Percentiles rank a stretch among this genome's conserved stretches.
Evolutionary conservation across 2,888 invertebrate species (phyloP).

Genomic region (Drosophila eohydei): DNA sequence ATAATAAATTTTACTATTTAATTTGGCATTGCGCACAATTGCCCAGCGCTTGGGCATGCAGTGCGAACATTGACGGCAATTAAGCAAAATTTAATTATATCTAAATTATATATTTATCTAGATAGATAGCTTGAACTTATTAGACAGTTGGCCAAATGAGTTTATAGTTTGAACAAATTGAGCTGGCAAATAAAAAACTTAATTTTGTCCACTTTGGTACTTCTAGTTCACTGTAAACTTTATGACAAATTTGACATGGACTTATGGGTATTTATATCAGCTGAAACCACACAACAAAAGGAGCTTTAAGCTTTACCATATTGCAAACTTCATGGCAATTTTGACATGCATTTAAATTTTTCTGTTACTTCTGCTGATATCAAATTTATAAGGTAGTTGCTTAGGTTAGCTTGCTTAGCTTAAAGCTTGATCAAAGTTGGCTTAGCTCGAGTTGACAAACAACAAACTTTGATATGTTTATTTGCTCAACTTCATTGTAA

Average conservation of each 20-base stretch:
- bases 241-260: not conserved
- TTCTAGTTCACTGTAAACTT: not conserved
- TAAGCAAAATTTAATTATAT: conserved; percentile 5
- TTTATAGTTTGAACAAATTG: not conserved
- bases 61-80: conserved; percentile 1
- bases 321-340: no score
- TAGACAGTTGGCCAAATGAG: not conserved
- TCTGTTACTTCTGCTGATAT: not conserved
- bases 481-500: no score
- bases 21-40: conserved; percentile 58
- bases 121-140: not conserved
- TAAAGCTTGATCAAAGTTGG: no score
- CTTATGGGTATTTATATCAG: no score
- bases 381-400: not conserved
- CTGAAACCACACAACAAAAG: no score
- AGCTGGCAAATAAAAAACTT: no score
- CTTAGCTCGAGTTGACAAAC: no score
- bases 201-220: not conserved
- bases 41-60: not conserved
- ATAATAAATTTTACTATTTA: conserved; percentile 76
- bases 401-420: no score
- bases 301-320: no score
- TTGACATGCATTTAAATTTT: not conserved
- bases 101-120: not conserved
- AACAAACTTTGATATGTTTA: no score